Conservation (phyloP, 2,888 invertebrate species). For the Gymnocheta viridis region DNA sequence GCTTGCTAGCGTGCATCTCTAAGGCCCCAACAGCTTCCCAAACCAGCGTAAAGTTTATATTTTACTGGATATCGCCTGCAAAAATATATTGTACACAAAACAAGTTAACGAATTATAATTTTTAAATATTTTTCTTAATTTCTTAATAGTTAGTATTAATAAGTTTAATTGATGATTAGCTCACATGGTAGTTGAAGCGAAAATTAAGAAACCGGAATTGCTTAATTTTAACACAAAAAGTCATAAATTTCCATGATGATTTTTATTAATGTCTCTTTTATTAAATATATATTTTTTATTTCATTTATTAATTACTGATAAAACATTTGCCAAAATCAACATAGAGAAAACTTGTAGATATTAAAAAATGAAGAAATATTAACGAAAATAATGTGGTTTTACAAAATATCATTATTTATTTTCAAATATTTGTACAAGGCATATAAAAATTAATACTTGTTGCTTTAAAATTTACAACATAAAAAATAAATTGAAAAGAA, state of each 20-base stretch:
- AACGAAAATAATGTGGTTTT: not conserved
- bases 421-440: constrained; percentile 3
- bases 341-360: not conserved
- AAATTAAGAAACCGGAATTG: constrained; percentile 47
- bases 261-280: constrained; percentile 29
- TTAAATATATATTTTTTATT: not conserved
- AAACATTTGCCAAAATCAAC: not conserved
- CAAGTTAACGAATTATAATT: not conserved
- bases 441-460: not conserved
- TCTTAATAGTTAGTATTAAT: constrained; percentile 22
- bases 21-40: too few species aligned
- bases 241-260: constrained; percentile 37
- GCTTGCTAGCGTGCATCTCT: too few species aligned
- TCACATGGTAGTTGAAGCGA: not conserved
- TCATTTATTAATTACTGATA: constrained; percentile 27
- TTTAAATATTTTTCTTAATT: not conserved
- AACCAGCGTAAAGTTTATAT: too few species aligned
- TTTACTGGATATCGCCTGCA: not conserved
- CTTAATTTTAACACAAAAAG: constrained; percentile 19
- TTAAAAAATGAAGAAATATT: constrained; percentile 31
- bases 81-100: not conserved
- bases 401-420: not conserved
- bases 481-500: not conserved
- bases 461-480: not conserved
- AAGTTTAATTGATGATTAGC: constrained; percentile 23